Base-by-base conservation (phyloP, 2,797 vertebrate species). In the Brotula barbata region DNA sequence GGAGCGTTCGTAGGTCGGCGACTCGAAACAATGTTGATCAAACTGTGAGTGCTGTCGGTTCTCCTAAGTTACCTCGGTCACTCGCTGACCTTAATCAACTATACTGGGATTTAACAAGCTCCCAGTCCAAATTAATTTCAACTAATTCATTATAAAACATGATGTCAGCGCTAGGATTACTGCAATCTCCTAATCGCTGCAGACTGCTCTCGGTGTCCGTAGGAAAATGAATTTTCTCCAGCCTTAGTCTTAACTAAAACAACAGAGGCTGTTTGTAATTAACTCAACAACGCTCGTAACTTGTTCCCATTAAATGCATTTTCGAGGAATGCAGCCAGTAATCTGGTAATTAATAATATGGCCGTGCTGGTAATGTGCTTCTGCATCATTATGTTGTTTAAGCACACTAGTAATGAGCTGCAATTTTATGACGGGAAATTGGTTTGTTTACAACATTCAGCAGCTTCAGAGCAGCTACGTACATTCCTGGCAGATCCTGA, bases 171-270 rank as follows among this genome's bases (percentile, higher is more conserved):
- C 90, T 89, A 91, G 91, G 89, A 84, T 84, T 89, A 88, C 92
- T 90, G 91, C 87, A 92, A 93, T 90, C 89, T 89, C 89, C 89
- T 56, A 88, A 87, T 92, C 90, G 91, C 90, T 90, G 90, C 83
- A n/a, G 92, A 91, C 90, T 91, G 89, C 89, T 92, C 93, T 92
- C 86, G 81, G 82, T 91, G 86, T 89, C 90, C 91, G 92, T 87
- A 90, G 89, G 88, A 86, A 90, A 92, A 92, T 92, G 86, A 87
- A 93, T 78, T 64, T 82, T 71, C 70, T 77, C 47, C 68, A 69
- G 64, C 81, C 69, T 80, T 81, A 85, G 73, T 86, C 84, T 82
- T 68, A 72, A 75, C 64, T 68, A 57, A 72, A 82, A 75, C 73
- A 69, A 73, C 55, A 60, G 44, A 73, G 74, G 70, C 84, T 88